phyloP scores from a whole-genome alignment of 1,140 invertebrate genomes.

The Listronotus oregonensis region DNA sequence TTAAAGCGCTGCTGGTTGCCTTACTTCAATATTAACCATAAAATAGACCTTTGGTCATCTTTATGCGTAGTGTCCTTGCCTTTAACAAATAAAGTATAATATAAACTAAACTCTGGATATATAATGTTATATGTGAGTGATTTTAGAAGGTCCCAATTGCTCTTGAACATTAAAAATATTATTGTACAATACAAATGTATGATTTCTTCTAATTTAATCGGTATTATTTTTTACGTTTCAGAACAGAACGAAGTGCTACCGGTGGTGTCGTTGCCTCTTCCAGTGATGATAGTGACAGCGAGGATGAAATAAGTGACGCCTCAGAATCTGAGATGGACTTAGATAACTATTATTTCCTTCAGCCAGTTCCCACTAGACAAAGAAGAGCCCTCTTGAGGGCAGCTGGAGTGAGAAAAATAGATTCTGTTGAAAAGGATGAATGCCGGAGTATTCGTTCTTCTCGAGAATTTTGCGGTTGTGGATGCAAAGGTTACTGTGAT shows the following conservation, averaged over 20 bases:
- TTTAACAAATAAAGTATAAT: no score
- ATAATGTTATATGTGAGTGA: no score
- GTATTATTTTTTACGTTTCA: conserved; percentile 41
- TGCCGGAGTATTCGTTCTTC: conserved; percentile 91
- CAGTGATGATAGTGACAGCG: conserved; percentile 76
- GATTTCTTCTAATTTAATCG: no score
- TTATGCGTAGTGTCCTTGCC: no score
- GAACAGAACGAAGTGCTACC: conserved; percentile 67
- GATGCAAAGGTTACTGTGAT: conserved; percentile 93
- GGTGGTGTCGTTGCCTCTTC: conserved; percentile 56
- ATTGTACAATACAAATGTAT: no score
- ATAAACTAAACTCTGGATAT: no score
- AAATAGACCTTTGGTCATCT: no score
- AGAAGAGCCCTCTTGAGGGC: conserved; percentile 83
- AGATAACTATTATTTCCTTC: conserved; percentile 91
- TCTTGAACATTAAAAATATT: no score
- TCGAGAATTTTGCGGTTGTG: conserved; percentile 93
- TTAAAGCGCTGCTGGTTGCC: no score
- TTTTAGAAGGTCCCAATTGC: no score
- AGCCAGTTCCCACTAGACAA: conserved; percentile 92
- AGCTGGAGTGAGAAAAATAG: conserved; percentile 92
- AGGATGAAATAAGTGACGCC: conserved; percentile 81
- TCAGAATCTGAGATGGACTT: conserved; percentile 85
- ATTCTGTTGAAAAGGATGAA: conserved; percentile 91
- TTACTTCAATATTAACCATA: no score